Percentiles rank a stretch among this genome's conserved stretches.
Evolutionary conservation across 2,113 vertebrate species (phyloP).

Genomic region (Centropus unirufus): DNA sequence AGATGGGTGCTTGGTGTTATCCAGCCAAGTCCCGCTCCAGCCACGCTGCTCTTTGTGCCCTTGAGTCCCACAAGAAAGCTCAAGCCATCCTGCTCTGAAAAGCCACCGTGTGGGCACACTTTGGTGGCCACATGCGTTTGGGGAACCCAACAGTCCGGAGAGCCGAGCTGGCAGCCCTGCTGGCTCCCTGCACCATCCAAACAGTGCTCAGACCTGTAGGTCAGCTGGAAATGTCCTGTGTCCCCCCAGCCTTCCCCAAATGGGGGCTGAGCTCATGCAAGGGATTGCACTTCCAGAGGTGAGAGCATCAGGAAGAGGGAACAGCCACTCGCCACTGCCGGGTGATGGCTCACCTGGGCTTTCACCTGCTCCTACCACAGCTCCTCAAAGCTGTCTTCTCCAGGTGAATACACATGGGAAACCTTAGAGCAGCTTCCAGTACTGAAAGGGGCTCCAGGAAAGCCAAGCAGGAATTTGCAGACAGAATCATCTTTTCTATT

Average conservation of each 20-base stretch:
- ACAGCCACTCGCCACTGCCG: accelerated
- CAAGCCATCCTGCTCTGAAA: background rate
- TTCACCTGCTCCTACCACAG: background rate
- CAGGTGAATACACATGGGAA: background rate
- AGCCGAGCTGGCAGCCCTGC: background rate
- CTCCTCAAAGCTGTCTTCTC: background rate
- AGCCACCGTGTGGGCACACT: background rate
- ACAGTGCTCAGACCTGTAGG: accelerated
- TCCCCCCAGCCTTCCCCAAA: background rate
- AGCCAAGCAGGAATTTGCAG: background rate
- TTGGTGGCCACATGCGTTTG: too few species aligned
- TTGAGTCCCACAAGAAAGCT: background rate
- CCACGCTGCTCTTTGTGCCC: background rate
- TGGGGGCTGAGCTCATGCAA: background rate
- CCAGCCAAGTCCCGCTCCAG: background rate
- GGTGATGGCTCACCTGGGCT: background rate
- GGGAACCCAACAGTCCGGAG: background rate
- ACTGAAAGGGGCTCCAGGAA: too few species aligned
- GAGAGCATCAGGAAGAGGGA: accelerated
- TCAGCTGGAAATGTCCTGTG: background rate
- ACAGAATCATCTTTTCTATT: background rate
- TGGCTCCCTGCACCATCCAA: background rate
- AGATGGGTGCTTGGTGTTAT: background rate
- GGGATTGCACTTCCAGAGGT: background rate
- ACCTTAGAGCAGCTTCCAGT: too few species aligned